These are phyloP conservation scores for Lagorchestes hirsutus DNA, from an alignment of 2,797 vertebrate species.

Conservation along the genomic window DNA sequence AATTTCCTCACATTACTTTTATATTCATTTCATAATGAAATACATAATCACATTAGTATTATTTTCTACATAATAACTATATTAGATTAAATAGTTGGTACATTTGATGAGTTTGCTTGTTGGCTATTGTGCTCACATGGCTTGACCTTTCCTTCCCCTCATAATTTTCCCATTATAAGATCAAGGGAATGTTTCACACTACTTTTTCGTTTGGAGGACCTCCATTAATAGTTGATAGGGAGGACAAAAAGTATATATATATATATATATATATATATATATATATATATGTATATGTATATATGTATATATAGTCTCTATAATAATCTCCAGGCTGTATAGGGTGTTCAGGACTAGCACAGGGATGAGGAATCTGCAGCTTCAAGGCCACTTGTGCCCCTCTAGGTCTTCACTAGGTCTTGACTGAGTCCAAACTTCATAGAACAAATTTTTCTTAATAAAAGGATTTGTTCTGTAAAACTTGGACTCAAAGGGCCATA, in stretches of 20 bases:
- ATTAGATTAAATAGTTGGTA: not conserved
- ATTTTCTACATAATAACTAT: not conserved
- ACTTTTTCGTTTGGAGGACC: not conserved
- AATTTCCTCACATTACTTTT: not conserved
- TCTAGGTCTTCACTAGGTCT: too few species aligned
- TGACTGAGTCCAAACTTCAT: too few species aligned
- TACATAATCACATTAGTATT: not conserved
- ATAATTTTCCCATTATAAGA: not conserved
- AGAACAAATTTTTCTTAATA: too few species aligned
- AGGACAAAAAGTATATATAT: not conserved
- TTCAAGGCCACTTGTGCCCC: too few species aligned
- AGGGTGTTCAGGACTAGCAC: too few species aligned
- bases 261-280: not conserved
- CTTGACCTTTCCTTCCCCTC: not conserved
- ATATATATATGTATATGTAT: not conserved
- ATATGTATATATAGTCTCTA: not conserved
- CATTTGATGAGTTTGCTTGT: not conserved
- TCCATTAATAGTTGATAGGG: not conserved
- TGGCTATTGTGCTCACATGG: not conserved
- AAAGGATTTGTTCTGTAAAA: too few species aligned
- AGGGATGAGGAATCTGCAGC: too few species aligned
- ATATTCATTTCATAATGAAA: not conserved
- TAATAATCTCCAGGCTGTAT: not conserved
- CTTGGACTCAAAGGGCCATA: too few species aligned
- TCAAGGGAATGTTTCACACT: not conserved